phyloP scores from a whole-genome alignment of 2,888 invertebrate genomes.

The Drosophila peninsularis region DNA sequence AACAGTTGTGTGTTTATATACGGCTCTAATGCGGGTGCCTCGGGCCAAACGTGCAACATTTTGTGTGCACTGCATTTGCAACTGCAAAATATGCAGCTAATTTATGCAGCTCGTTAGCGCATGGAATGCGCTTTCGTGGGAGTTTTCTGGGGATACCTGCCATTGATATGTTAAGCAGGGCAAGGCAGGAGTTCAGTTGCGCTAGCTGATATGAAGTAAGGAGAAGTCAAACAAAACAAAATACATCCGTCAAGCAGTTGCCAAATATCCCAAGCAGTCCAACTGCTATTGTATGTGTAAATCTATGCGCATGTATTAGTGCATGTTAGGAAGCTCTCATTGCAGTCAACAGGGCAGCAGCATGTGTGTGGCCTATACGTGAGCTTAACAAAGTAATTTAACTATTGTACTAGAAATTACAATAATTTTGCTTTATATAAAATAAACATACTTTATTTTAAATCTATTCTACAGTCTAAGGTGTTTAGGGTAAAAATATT shows the following conservation, averaged over 20 bases:
- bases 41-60: conserved; percentile 60
- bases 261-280: conserved; percentile 11
- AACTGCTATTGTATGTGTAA: not conserved
- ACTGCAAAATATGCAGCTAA: conserved; percentile 50
- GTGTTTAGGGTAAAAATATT: no score
- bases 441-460: no score
- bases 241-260: conserved; percentile 3
- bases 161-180: conserved; percentile 7
- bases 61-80: conserved; percentile 63
- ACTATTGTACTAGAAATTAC: no score
- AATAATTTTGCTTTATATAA: no score
- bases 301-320: conserved; percentile 5
- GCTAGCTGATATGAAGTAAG: not conserved
- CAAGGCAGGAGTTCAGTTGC: not conserved
- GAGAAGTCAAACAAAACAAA: not conserved
- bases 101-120: conserved; percentile 55
- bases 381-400: not conserved
- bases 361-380: not conserved
- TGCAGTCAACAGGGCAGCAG: not conserved
- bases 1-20: conserved; percentile 9
- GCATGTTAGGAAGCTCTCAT: not conserved
- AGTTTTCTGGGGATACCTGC: conserved; percentile 1
- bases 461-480: no score
- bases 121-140: conserved; percentile 32
- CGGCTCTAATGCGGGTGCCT: conserved; percentile 3